A percentile compares a stretch with the other conserved stretches of the same genome.
Conservation (phyloP, 2,888 invertebrate genomes). For the Platerodrilus igneus region DNA sequence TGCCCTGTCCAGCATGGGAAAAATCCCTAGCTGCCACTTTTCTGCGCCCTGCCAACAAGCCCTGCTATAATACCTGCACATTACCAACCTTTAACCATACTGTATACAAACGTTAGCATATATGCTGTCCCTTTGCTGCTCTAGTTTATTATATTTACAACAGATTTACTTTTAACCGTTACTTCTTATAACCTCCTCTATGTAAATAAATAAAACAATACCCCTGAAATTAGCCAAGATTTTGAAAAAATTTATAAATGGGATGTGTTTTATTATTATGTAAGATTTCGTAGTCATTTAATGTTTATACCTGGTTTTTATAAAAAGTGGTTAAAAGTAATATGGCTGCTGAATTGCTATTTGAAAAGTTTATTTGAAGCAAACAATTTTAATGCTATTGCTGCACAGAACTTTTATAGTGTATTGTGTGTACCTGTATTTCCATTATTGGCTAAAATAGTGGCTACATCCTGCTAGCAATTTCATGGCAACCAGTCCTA, state of each 20-base stretch:
- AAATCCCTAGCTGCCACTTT: constrained; percentile 29
- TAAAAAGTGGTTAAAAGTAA: no score
- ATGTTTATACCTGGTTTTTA: no score
- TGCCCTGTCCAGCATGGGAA: constrained; percentile 34
- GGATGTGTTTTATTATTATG: no score
- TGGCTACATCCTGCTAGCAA: constrained; percentile 21
- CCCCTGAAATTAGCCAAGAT: no score
- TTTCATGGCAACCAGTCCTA: constrained; percentile 22
- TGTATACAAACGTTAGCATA: constrained; percentile 19
- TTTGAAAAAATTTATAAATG: no score
- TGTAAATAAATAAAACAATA: no score
- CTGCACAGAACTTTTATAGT: constrained; percentile 24
- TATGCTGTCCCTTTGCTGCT: constrained; percentile 22
- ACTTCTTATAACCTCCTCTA: no score
- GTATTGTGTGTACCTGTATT: constrained; percentile 27
- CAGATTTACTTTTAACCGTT: no score
- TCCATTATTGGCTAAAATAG: constrained; percentile 22
- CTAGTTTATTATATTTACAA: no score
- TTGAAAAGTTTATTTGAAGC: no score
- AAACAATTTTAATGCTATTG: constrained; percentile 17
- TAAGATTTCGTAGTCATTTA: no score
- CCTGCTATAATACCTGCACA: constrained; percentile 33
- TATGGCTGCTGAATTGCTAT: no score
- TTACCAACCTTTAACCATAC: constrained; percentile 21
- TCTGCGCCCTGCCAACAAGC: constrained; percentile 42